Base-by-base conservation (phyloP, 2,797 vertebrate genomes). In the Sciurus vulgaris region DNA sequence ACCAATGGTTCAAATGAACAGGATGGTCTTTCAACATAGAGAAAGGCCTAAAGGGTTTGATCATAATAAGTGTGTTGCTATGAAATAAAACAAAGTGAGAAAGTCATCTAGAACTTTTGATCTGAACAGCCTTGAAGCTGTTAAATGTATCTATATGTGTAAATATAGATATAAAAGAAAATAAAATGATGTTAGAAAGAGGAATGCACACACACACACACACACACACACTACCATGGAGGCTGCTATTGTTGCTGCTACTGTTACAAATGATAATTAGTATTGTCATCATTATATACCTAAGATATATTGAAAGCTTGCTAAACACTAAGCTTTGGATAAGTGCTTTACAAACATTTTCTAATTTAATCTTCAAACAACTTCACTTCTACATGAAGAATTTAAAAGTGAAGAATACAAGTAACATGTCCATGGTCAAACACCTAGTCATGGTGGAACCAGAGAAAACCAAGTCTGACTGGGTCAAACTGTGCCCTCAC, bases 81-180 rank as follows among this genome's bases (percentile, higher is more conserved):
- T 72, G 49, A 93, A 96, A 94, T 61, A 95, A 89, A 81, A 38
- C 84, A 97, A 51, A 13, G 41, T 84, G 22, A 95, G 84, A 88
- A 94, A 72, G 51, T 72, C 33, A 77, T 61, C 51, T 26, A 54
- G 59, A 96, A 93, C 24, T 72, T 91, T 84, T 73, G 28, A 94
- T 87, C 82, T 73, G 30, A 93, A 85, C 7, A 86, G 51, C 61
- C 49, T 2, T 56, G 28, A 90, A 69, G 61, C 59, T 77, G 38
- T 82, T 95, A 59, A 92, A 84, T 81, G 38, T 38, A 3, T 30
- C 22, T 35, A 47, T 22, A 61, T 86, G 18, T 74, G 28, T 83
- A 65, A 44, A 86, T 24, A 74, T 1, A 81, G 44, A 59, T 51
- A 13, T 49, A n/a, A 94, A 89, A 73, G 47, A 90, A 92, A 88